Conservation (phyloP, 30 jellyfish, hydroid and myxozoan genomes). For the Aurelia aurita complex sp. Pacific region DNA sequence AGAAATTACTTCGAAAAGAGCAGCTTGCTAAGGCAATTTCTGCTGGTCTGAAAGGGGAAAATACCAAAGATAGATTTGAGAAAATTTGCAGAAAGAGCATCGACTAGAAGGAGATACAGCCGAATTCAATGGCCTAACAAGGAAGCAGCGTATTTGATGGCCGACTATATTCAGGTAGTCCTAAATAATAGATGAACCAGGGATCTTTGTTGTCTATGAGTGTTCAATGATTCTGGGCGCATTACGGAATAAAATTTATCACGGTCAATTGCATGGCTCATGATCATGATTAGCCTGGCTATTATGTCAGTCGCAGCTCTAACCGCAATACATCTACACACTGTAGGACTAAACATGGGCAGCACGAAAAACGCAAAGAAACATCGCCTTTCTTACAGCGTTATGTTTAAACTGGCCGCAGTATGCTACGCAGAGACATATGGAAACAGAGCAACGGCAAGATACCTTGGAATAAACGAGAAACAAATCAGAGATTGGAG, state of each 20-base stretch:
- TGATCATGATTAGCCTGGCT: conserved; percentile 43
- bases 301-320: conserved; percentile 58
- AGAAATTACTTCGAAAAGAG: too few species aligned
- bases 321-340: neutral
- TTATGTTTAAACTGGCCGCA: conserved; percentile 87
- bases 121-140: too few species aligned
- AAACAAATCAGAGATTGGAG: conserved; percentile 96
- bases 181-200: conserved; percentile 36
- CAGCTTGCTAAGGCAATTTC: too few species aligned
- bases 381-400: conserved; percentile 74
- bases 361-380: conserved; percentile 13
- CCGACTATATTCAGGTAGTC: conserved; percentile 7
- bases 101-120: too few species aligned
- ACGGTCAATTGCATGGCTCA: conserved; percentile 88
- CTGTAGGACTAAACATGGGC: conserved; percentile 19
- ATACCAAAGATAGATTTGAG: too few species aligned
- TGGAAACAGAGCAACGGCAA: conserved; percentile 97
- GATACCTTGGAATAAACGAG: conserved; percentile 86
- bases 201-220: conserved; percentile 38
- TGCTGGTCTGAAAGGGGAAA: too few species aligned
- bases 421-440: conserved; percentile 90
- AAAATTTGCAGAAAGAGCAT: too few species aligned
- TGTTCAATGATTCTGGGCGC: conserved; percentile 70
- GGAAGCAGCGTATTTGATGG: too few species aligned
- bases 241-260: conserved; percentile 56